Evolutionary conservation across 1,140 invertebrate genomes (phyloP), one percentile per base, ranked within the genome.

Genomic region (Ooceraea biroi): DNA sequence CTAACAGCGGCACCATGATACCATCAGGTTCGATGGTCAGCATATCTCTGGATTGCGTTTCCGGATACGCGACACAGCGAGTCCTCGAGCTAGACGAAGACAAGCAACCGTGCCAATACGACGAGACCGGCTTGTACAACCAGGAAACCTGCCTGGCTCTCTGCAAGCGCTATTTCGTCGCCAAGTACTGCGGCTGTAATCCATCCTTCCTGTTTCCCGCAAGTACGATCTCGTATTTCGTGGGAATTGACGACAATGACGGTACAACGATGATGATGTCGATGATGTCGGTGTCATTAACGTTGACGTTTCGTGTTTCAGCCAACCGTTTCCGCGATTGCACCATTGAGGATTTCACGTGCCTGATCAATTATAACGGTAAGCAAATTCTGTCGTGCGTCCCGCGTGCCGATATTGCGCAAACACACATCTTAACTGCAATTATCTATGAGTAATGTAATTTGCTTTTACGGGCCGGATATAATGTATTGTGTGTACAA

Each of bases 61-160:
- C 85, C 22, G 85, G 85, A 11, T 77, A 74, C 44, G 82, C 85
- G 0, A 84, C 82, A 0, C 46, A 84, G 12, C 14, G 82, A 4
- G 73, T 86, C 4, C 82, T 84, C 27, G 66, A 84, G 3, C 19
- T 86, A 41, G 82, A 84, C 44, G 17, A 61, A 0, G 48, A 19
- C 30, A 86, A n/a, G 11, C 50, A 44, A 7, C 82, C 82, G 4
- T 86, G 85, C 50, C 41, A 12, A 12, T 84, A 86, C 50, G 58
- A 69, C n/a, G 12, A 61, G 22, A 55, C 12, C 19, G 72, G 27
- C 17, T 0, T 17, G 11, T 86, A 86, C 52, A 65, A 77, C 17
- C 85, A 86, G 48, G 71, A 84, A 25, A 72, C 72, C 12, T 86
- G 85, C 50, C 44, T 86, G 17, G 84, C 82, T n/a, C 46, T 58